Evolutionary conservation across 2,797 vertebrate species (phyloP), one percentile per base, ranked within the genome.

Genomic region (Catharus ustulatus): DNA sequence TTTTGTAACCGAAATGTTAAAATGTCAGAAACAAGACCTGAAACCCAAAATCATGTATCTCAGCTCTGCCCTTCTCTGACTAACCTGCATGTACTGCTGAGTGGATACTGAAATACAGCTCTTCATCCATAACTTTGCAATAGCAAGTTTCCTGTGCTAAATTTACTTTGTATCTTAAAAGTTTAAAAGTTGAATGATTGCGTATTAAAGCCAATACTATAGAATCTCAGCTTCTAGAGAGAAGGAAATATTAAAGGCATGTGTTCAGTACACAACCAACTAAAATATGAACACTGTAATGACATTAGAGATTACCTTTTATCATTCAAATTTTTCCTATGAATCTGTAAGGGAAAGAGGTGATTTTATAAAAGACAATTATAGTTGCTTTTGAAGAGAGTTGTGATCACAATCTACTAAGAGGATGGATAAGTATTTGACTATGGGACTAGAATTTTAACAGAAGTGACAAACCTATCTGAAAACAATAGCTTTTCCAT

Each of bases 271-370:
- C 42, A 84, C 77, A 96, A 75, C 40, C 40, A 66, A 59, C 61
- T 95, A 68, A 86, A 93, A 94, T 29, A 86, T 0, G 6, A 94
- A 62, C 13, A 38, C 29, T 40, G 26, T 95, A 94, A 95, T 86
- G 76, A 88, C 83, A 75, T 94, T 86, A 91, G 45, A 93, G 55
- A 95, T 93, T 94, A 76, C 58, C 26, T 91, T 94, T 96, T 91
- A 91, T 95, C 55, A 91, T 94, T 94, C 83, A 95, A 94, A 93
- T 93, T 93, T 90, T 58, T 84, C 40, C 51, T 46, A 9, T 52
- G 63, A 93, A 88, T 84, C 62, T 91, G 15, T 75, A 83, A 84
- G 49, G 36, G 26, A 86, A 94, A 36, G 38, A 86, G 36, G 29
- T 63, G 62, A 54, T 90, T 91, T 94, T 73, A 55, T 76, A 73